Base-by-base conservation (phyloP, 2,113 vertebrate genomes). In the Cheirogaleus medius region DNA sequence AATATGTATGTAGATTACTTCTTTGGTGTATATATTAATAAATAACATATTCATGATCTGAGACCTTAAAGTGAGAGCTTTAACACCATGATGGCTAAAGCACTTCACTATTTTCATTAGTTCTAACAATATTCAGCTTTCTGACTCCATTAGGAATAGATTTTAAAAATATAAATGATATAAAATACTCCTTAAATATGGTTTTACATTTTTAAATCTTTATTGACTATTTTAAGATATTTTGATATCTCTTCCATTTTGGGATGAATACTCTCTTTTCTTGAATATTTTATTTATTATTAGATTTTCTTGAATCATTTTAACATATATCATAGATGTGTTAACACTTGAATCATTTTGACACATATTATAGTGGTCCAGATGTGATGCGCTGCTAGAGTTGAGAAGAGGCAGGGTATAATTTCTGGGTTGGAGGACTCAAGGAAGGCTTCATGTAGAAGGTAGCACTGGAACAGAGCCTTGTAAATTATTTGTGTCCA, bases 31-130 rank as follows among this genome's bases (percentile, higher is more conserved):
- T 96, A 90, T 92, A 91, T 97, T 97, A 94, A 97, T 96, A 98
- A 90, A 96, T 94, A 96, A 98, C 98, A 98, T 97, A 97, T 96
- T 95, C 87, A 97, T 97, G 85, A 98, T 92, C 58, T 49, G 27
- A 94, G 56, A 8, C 8, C 69, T 95, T 96, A 96, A 95, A 86
- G 88, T 95, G 90, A 95, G 49, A 83, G 54, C 86, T 92, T 97
- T 93, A 95, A 74, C 66, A 88, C 54, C n/a, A 73, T 54, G 11
- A 85, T 96, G 39, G 58, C 63, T 90, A 87, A 95, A 78, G 54
- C 32, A 81, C 64, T 91, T 96, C 56, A 4, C 60, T 92, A 58
- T 76, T 96, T 96, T 54, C 47, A 73, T 96, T 97, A 93, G 15
- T 96, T 86, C 27, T 92, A 84, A 63, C 47, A 90, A 42, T 74